Percentiles rank a stretch among this genome's conserved stretches.
Evolutionary conservation across 2,113 vertebrate genomes (phyloP).

Genomic region (Holacanthus passer): DNA sequence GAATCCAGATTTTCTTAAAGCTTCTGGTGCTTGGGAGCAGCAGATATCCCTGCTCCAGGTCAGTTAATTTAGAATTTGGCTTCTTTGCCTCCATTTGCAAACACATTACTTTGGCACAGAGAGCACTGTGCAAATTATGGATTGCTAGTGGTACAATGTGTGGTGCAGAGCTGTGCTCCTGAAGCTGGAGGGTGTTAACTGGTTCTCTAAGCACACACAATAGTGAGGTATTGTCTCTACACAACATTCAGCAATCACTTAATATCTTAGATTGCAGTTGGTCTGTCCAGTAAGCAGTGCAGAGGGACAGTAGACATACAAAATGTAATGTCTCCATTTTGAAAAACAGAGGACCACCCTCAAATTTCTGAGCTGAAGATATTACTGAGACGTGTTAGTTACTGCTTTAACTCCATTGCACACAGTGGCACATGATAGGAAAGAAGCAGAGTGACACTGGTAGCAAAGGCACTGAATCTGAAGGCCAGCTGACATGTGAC

Average conservation of each 20-base stretch:
- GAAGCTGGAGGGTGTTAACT: slow-evolving; percentile 34
- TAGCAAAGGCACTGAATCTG: neutral
- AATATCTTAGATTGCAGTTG: slow-evolving; percentile 27
- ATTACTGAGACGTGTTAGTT: neutral
- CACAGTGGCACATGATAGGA: neutral
- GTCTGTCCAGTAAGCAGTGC: slow-evolving; percentile 21
- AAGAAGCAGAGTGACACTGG: neutral
- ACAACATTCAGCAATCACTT: slow-evolving; percentile 27
- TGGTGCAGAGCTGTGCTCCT: slow-evolving; percentile 32
- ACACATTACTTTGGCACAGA: slow-evolving; percentile 64
- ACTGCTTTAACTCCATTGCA: neutral
- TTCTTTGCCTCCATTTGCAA: slow-evolving; percentile 55
- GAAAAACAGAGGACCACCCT: neutral
- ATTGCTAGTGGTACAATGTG: slow-evolving; percentile 55
- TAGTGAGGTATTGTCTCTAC: slow-evolving; percentile 47
- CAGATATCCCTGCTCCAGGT: slow-evolving; percentile 67
- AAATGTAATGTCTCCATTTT: slow-evolving; percentile 2
- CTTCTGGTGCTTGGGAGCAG: slow-evolving; percentile 61
- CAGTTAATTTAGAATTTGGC: slow-evolving; percentile 76
- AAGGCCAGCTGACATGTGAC: neutral
- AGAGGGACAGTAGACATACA: neutral
- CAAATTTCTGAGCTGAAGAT: neutral
- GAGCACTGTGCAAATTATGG: slow-evolving; percentile 51
- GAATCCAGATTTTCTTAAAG: slow-evolving; percentile 70
- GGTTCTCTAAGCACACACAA: slow-evolving; percentile 27